A percentile compares a stretch with the other conserved stretches of the same genome.
Evolutionary conservation across 2,113 vertebrate species (phyloP).

Genomic region (Delphinapterus leucas): DNA sequence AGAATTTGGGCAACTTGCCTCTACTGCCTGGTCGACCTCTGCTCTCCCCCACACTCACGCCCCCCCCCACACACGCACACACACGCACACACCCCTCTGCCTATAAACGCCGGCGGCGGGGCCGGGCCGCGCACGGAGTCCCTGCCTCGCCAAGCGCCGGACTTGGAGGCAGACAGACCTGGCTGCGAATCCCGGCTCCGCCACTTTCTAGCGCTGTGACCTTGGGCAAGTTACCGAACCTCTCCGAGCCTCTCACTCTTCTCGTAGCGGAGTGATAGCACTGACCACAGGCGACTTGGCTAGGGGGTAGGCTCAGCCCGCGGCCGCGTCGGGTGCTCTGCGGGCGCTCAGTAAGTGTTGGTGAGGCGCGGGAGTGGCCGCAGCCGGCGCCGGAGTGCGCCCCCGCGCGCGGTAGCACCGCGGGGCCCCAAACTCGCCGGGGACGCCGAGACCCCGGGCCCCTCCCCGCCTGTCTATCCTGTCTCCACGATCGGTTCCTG

Average conservation of each 20-base stretch:
- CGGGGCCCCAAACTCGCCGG: background rate
- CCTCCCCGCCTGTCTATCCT: background rate
- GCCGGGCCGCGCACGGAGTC: background rate
- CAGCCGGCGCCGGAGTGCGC: background rate
- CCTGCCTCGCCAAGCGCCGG: background rate
- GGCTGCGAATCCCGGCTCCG: background rate
- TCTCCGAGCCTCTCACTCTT: background rate
- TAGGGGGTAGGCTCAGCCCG: background rate
- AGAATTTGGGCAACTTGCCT: constrained; percentile 50
- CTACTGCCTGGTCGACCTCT: background rate
- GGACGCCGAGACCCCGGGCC: background rate
- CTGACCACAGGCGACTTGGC: background rate
- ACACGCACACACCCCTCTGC: constrained; percentile 39
- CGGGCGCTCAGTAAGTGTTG: background rate
- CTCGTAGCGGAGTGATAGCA: background rate
- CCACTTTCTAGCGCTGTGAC: constrained; percentile 62
- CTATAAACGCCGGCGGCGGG: background rate
- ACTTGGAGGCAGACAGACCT: background rate
- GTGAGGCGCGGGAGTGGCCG: background rate
- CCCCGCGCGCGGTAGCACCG: background rate
- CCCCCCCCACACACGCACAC: background rate
- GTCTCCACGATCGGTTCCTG: background rate
- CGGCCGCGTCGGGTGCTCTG: background rate
- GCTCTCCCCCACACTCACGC: background rate
- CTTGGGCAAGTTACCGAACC: constrained; percentile 66